Conservation (phyloP, 2,888 invertebrate species). For the Cylloceria caligata region DNA sequence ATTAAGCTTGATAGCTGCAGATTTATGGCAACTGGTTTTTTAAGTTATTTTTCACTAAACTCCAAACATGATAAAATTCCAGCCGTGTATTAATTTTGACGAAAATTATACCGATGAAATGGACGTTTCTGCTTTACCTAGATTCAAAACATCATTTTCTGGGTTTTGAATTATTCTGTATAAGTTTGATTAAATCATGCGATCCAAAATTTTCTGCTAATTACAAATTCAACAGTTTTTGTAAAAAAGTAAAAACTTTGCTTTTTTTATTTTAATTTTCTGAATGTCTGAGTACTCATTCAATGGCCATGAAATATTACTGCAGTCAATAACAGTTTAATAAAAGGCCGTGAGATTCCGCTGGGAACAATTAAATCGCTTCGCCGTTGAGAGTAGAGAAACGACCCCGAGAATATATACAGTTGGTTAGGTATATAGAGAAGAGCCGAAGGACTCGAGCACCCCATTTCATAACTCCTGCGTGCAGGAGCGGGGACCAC, state of each 20-base stretch:
- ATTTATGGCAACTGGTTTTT: too few relatives aligned
- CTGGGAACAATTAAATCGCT: constrained; percentile 53
- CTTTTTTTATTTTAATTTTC: background rate
- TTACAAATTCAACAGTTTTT: too few relatives aligned
- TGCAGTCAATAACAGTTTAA: constrained; percentile 35
- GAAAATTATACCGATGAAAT: too few relatives aligned
- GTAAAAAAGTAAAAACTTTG: background rate
- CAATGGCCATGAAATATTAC: constrained; percentile 34
- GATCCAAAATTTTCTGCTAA: too few relatives aligned
- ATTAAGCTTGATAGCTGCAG: too few relatives aligned
- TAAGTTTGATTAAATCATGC: too few relatives aligned
- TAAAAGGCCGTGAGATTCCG: constrained; percentile 19
- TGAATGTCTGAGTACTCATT: constrained; percentile 24
- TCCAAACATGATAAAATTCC: too few relatives aligned
- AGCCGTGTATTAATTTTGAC: too few relatives aligned
- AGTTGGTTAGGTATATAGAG: background rate
- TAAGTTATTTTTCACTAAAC: too few relatives aligned
- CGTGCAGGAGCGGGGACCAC: constrained; percentile 38
- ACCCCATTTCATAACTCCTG: constrained; percentile 60
- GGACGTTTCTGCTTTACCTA: too few relatives aligned
- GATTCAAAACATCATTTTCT: too few relatives aligned
- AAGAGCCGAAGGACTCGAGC: constrained; percentile 44
- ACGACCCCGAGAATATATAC: constrained; percentile 31
- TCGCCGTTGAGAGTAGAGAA: constrained; percentile 32
- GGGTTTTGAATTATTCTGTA: too few relatives aligned